A percentile compares a stretch with the other conserved stretches of the same genome.
phyloP scores from a whole-genome alignment of 2,888 invertebrate species.

The Euplexia lucipara region DNA sequence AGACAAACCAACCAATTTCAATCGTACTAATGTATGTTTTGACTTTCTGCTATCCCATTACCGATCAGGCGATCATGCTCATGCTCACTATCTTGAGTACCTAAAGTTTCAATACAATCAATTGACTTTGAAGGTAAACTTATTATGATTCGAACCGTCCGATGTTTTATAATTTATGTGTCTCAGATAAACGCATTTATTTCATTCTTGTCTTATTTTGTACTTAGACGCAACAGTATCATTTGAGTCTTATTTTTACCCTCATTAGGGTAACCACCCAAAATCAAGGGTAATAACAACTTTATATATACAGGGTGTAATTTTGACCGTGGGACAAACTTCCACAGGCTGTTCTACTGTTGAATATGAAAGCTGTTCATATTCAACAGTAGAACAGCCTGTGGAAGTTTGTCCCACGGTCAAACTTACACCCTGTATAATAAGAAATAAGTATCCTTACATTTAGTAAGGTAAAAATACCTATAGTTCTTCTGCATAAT shows the following conservation, averaged over 20 bases:
- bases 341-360: no score
- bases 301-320: no score
- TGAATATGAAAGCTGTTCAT: no score
- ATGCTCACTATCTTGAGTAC: conserved; percentile 15
- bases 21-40: conserved; percentile 1
- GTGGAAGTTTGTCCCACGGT: no score
- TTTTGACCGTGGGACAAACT: no score
- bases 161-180: background rate
- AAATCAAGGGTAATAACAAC: background rate
- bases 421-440: no score
- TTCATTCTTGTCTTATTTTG: background rate
- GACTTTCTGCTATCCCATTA: conserved; percentile 3
- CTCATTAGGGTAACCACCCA: background rate
- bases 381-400: no score
- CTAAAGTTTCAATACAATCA: background rate
- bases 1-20: no score
- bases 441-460: no score
- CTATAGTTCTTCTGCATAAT: background rate
- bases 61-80: background rate
- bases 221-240: background rate
- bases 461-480: background rate
- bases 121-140: conserved; percentile 14
- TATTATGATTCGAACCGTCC: background rate
- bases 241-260: background rate
- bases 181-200: background rate